These are phyloP conservation scores for Heteronetta atricapilla DNA, from an alignment of 2,113 vertebrate species.

Conservation along the genomic window DNA sequence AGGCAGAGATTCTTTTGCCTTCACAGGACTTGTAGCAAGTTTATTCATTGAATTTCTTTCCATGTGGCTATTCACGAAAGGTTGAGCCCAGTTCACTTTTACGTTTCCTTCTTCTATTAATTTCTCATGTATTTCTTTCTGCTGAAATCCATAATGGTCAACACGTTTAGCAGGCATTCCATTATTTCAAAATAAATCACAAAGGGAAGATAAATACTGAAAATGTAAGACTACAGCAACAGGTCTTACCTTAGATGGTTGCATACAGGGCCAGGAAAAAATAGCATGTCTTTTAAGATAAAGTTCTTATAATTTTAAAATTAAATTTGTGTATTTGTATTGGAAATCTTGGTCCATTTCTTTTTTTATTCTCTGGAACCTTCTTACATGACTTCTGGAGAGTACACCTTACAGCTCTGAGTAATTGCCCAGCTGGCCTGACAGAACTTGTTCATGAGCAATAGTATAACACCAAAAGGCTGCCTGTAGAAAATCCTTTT, in stretches of 20 bases:
- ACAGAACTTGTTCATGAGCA: background rate
- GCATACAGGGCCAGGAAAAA: background rate
- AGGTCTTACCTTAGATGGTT: background rate
- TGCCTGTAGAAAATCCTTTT: background rate
- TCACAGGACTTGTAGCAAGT: background rate
- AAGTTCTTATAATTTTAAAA: background rate
- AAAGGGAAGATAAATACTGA: background rate
- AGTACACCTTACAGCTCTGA: background rate
- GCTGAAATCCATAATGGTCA: background rate
- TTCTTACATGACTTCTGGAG: background rate
- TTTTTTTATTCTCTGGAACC: background rate
- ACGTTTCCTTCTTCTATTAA: background rate
- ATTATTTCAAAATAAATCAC: background rate
- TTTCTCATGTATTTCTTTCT: background rate
- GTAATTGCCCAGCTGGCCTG: background rate
- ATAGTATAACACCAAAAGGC: background rate
- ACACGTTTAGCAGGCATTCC: background rate
- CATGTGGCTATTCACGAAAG: background rate
- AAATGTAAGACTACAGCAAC: background rate
- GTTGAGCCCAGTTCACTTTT: background rate
- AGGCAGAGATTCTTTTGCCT: background rate
- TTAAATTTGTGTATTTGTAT: background rate
- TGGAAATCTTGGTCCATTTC: background rate
- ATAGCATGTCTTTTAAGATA: rapidly evolving
- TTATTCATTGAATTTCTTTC: background rate